Evolutionary conservation across 2,888 invertebrate genomes (phyloP).

Genomic region (Cosmorhoe ocellata): DNA sequence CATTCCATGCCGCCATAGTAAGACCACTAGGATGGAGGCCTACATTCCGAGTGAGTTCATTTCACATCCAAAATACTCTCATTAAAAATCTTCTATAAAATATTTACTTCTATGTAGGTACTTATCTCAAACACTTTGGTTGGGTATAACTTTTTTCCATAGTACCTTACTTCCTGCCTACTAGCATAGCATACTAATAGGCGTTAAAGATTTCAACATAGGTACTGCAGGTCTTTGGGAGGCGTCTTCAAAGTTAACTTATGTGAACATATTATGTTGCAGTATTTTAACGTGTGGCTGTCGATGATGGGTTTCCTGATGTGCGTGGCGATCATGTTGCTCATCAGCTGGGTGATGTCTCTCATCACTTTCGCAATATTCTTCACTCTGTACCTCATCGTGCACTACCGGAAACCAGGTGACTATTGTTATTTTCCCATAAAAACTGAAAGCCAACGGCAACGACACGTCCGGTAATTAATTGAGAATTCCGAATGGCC

Average conservation of each 20-base stretch:
- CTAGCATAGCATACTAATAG: no score
- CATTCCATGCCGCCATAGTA: conserved; percentile 95
- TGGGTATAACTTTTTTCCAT: no score
- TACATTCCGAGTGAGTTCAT: conserved; percentile 89
- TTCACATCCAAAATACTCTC: no score
- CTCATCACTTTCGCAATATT: conserved; percentile 95
- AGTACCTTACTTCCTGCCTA: no score
- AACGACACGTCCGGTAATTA: neutral
- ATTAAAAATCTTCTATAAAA: no score
- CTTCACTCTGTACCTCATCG: conserved; percentile 94
- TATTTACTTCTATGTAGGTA: no score
- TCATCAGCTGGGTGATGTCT: conserved; percentile 96
- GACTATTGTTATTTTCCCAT: neutral
- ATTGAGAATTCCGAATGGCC: conserved; percentile 44
- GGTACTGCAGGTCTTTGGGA: no score
- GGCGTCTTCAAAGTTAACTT: neutral
- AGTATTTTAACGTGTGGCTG: conserved; percentile 97
- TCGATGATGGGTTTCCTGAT: conserved; percentile 91
- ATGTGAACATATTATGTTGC: conserved; percentile 45
- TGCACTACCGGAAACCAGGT: conserved; percentile 97
- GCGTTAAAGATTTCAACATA: no score
- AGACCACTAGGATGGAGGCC: conserved; percentile 95
- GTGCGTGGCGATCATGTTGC: conserved; percentile 95
- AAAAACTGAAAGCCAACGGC: neutral
- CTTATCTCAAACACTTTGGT: no score